Conservation (phyloP, 2,797 vertebrate genomes). For the Tamandua tetradactyla region DNA sequence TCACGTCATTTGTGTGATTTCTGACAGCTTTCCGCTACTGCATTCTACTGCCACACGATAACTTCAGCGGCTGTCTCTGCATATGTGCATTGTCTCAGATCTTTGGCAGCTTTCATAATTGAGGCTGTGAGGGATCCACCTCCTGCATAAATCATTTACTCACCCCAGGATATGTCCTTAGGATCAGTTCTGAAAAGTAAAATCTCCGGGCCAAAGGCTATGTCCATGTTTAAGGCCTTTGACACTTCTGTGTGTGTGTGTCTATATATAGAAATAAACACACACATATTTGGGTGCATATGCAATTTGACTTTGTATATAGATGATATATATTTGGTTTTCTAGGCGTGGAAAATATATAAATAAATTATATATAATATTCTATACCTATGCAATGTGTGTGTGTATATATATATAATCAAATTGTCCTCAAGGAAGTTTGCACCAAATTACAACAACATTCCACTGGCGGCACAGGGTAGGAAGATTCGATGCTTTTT, state of each 20-base stretch:
- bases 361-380: too few relatives aligned
- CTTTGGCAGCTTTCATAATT: too few relatives aligned
- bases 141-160: not conserved
- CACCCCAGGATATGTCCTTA: too few relatives aligned
- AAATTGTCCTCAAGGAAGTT: not conserved
- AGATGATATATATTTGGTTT: not conserved
- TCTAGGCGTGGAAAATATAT: too few relatives aligned
- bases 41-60: too few relatives aligned
- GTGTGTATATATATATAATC: not conserved
- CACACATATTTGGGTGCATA: too few relatives aligned
- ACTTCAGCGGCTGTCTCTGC: not conserved
- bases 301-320: too few relatives aligned
- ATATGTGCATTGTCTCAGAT: not conserved
- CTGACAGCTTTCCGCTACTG: not conserved
- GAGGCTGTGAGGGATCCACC: not conserved
- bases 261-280: too few relatives aligned
- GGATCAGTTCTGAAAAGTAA: not conserved
- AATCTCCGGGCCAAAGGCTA: not conserved
- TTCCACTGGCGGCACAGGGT: fast-evolving
- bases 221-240: not conserved
- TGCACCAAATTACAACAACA: not conserved
- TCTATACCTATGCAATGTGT: too few relatives aligned
- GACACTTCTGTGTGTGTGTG: not conserved
- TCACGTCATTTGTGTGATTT: not conserved
- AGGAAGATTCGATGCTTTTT: too few relatives aligned